These are phyloP conservation scores for Nipponia nippon DNA, from an alignment of 2,113 vertebrate species.

Conservation along the genomic window DNA sequence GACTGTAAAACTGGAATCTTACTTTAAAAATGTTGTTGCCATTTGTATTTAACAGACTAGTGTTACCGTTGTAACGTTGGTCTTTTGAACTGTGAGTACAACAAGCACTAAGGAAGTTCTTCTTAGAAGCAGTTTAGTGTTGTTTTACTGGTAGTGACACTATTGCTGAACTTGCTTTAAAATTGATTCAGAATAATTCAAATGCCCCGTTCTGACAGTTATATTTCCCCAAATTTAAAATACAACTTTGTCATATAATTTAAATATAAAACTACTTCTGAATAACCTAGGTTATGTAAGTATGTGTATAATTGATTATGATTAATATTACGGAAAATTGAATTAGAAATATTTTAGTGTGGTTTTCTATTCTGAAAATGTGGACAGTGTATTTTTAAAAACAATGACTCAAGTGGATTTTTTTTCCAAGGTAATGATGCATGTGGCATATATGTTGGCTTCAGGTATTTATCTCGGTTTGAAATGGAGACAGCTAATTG, in stretches of 20 bases:
- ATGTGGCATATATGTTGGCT: background rate
- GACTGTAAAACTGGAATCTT: background rate
- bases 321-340: background rate
- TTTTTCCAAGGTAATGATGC: background rate
- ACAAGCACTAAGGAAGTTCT: background rate
- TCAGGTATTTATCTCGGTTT: background rate
- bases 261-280: background rate
- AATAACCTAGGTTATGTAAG: background rate
- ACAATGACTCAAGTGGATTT: fast-evolving
- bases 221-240: background rate
- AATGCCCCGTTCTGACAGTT: background rate
- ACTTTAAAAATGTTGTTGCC: background rate
- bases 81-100: background rate
- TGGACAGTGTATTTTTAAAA: background rate
- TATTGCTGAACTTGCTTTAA: background rate
- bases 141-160: background rate
- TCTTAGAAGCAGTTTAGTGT: background rate
- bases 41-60: background rate
- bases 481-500: background rate
- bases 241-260: background rate
- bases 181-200: background rate
- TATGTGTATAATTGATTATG: background rate
- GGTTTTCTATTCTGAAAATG: background rate
- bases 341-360: background rate
- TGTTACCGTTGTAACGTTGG: fast-evolving